phyloP scores from a whole-genome alignment of 2,888 invertebrate genomes.

The Acronicta leporina region DNA sequence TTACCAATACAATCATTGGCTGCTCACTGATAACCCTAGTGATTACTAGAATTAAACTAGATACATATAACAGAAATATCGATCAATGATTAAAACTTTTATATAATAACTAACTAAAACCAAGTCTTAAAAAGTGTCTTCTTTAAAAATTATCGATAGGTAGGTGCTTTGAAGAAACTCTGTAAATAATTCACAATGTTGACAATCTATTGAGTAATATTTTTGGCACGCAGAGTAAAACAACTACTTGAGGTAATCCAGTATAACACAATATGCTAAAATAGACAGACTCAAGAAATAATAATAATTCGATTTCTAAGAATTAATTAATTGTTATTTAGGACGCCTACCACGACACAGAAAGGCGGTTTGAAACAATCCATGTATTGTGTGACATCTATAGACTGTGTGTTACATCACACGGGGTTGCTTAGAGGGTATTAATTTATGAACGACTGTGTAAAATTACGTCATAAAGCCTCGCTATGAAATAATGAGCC shows the following conservation, averaged over 20 bases:
- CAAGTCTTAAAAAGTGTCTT: not conserved
- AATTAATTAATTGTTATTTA: conserved; percentile 38
- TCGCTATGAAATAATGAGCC: conserved; percentile 9
- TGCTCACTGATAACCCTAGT: too few species aligned
- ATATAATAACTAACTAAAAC: too few species aligned
- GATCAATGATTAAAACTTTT: too few species aligned
- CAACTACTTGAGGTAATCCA: conserved; percentile 15
- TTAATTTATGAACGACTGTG: conserved; percentile 10
- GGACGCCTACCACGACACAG: conserved; percentile 24
- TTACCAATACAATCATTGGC: too few species aligned
- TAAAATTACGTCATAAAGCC: conserved; percentile 28
- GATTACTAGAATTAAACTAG: too few species aligned
- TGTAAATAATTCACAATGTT: not conserved
- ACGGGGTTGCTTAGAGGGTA: conserved; percentile 33
- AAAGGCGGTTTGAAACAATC: conserved; percentile 44
- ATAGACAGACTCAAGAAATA: conserved; percentile 21
- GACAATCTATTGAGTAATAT: not conserved
- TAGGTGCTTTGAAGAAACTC: too few species aligned
- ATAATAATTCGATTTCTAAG: conserved; percentile 16
- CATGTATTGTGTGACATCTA: conserved; percentile 57
- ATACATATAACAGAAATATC: too few species aligned
- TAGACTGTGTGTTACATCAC: conserved; percentile 42
- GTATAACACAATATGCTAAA: conserved; percentile 20
- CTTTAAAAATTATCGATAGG: not conserved
- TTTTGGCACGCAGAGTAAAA: conserved; percentile 12